A percentile compares a stretch with the other conserved stretches of the same genome.
phyloP scores from a whole-genome alignment of 2,113 vertebrate species.

The Sturnus vulgaris region DNA sequence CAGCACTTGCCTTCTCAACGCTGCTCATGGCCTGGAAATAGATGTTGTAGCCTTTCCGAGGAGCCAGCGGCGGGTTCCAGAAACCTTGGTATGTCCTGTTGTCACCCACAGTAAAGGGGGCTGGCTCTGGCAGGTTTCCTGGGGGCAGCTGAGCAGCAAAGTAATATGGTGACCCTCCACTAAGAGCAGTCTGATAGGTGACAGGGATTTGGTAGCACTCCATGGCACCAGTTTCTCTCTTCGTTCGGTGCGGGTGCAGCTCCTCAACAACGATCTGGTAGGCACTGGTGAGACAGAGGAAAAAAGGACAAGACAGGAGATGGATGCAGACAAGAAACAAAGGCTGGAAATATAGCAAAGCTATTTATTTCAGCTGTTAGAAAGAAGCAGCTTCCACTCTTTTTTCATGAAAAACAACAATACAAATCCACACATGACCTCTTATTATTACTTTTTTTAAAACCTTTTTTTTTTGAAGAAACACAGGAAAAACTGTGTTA shows the following conservation, averaged over 20 bases:
- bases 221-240: slow-evolving; percentile 82
- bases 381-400: neutral
- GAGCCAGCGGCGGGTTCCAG: slow-evolving; percentile 93
- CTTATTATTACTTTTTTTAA: neutral
- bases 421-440: neutral
- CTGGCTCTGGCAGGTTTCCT: slow-evolving; percentile 86
- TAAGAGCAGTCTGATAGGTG: slow-evolving; percentile 85
- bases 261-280: slow-evolving; percentile 98
- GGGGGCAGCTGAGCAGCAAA: slow-evolving; percentile 94
- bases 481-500: slow-evolving; percentile 2
- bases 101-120: slow-evolving; percentile 95
- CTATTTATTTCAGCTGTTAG: neutral
- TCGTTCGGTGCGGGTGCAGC: slow-evolving; percentile 84
- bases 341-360: neutral
- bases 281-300: slow-evolving; percentile 73
- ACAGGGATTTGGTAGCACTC: slow-evolving; percentile 93
- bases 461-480: neutral
- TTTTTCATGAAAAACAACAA: neutral
- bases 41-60: slow-evolving; percentile 98
- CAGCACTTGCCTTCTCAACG: slow-evolving; percentile 88
- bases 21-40: slow-evolving; percentile 99
- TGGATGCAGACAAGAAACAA: neutral
- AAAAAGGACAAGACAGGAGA: neutral
- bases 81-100: slow-evolving; percentile 96
- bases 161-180: slow-evolving; percentile 87